Evolutionary conservation across 1,140 invertebrate species (phyloP).

Genomic region (Zaprionus lachaisei): DNA sequence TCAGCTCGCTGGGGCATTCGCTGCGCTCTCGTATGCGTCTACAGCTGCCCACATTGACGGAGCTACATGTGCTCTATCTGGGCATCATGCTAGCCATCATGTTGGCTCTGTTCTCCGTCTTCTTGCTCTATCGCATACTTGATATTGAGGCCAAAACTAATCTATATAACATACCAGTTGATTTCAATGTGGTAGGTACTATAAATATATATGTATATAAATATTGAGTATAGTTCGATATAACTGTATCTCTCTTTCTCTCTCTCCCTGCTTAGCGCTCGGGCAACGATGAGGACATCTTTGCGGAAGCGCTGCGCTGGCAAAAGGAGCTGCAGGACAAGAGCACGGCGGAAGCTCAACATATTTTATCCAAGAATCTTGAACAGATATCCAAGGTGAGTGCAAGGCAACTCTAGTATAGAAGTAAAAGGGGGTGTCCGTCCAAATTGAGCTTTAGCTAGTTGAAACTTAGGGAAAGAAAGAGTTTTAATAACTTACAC

Average conservation of each 20-base stretch:
- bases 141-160: constrained; percentile 73
- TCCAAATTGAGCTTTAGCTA: background rate
- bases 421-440: background rate
- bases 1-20: constrained; percentile 9
- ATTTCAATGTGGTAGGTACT: constrained; percentile 66
- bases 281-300: constrained; percentile 69
- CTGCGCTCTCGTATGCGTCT: constrained; percentile 29
- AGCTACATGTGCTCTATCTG: constrained; percentile 68
- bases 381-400: constrained; percentile 76
- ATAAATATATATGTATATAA: background rate
- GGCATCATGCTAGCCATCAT: constrained; percentile 66
- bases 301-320: constrained; percentile 72
- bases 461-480: background rate
- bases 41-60: constrained; percentile 52
- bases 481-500: background rate
- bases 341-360: constrained; percentile 72
- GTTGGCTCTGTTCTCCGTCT: constrained; percentile 72
- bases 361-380: constrained; percentile 71
- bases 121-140: constrained; percentile 72
- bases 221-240: background rate
- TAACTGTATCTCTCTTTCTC: too few relatives aligned
- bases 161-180: constrained; percentile 55
- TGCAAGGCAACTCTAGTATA: background rate
- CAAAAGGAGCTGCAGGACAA: constrained; percentile 72
- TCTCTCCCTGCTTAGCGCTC: constrained; percentile 27